phyloP scores from a whole-genome alignment of 2,113 vertebrate genomes.

The Semicossyphus pulcher region DNA sequence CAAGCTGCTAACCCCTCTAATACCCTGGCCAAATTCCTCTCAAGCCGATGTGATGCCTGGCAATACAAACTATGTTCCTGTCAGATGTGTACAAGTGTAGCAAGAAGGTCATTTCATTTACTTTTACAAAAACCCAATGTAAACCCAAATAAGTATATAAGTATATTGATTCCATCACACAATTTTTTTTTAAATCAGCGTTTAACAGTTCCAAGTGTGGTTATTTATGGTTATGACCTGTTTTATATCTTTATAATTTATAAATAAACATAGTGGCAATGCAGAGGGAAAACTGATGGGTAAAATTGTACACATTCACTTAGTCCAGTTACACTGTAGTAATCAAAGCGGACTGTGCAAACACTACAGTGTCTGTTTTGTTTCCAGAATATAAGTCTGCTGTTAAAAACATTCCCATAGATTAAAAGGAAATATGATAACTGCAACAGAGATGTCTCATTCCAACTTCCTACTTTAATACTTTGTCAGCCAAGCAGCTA shows the following conservation, averaged over 20 bases:
- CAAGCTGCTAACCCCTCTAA: slow-evolving; percentile 62
- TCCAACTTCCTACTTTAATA: background rate
- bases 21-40: slow-evolving; percentile 48
- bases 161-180: too few species aligned
- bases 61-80: slow-evolving; percentile 24
- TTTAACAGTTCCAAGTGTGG: background rate
- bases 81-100: background rate
- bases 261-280: background rate
- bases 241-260: background rate
- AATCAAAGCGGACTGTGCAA: background rate
- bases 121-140: background rate
- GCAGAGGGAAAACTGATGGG: background rate
- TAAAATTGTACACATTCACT: background rate
- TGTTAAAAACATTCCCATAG: background rate
- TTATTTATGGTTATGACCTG: background rate
- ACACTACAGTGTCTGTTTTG: background rate
- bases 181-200: too few species aligned
- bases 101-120: background rate
- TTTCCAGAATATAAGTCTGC: background rate
- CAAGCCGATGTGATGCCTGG: slow-evolving; percentile 31
- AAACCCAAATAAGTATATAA: too few species aligned
- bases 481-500: background rate
- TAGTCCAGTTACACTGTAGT: background rate
- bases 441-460: background rate
- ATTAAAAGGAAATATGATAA: background rate